phyloP scores from a whole-genome alignment of 1,140 invertebrate species.

The Drosophila auraria region DNA sequence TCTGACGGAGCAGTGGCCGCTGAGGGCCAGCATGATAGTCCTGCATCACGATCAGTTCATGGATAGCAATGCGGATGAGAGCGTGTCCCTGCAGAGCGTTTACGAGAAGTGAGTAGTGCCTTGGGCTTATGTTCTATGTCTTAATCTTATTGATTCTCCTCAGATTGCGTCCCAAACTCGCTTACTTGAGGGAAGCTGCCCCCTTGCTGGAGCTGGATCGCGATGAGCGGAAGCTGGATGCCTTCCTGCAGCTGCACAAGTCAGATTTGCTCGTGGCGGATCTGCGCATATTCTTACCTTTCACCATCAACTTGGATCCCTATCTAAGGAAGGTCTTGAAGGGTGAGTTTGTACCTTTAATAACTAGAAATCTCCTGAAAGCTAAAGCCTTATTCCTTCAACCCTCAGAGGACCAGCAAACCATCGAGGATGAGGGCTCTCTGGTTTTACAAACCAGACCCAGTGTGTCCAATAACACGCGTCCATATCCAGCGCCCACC shows the following conservation, averaged over 20 bases:
- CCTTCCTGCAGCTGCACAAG: constrained; percentile 95
- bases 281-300: constrained; percentile 97
- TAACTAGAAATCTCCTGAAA: not conserved
- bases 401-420: constrained; percentile 88
- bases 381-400: not conserved
- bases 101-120: constrained; percentile 93
- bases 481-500: constrained; percentile 64
- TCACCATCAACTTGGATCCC: constrained; percentile 98
- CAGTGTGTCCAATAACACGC: constrained; percentile 63
- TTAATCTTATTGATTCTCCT: constrained; percentile 33
- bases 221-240: constrained; percentile 97
- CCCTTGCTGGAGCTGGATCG: constrained; percentile 96
- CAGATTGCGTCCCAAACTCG: constrained; percentile 92
- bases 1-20: constrained; percentile 99
- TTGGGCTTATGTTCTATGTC: too few relatives aligned
- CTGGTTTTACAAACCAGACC: constrained; percentile 79
- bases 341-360: constrained; percentile 86
- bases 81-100: constrained; percentile 93
- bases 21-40: constrained; percentile 98
- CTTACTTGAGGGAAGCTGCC: constrained; percentile 93
- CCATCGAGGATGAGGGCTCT: constrained; percentile 87
- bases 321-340: constrained; percentile 98
- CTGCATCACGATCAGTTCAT: constrained; percentile 96
- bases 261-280: constrained; percentile 92
- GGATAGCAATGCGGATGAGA: constrained; percentile 94